Evolutionary conservation across 2,113 vertebrate species (phyloP).

Genomic region (Muscicapa adusta): DNA sequence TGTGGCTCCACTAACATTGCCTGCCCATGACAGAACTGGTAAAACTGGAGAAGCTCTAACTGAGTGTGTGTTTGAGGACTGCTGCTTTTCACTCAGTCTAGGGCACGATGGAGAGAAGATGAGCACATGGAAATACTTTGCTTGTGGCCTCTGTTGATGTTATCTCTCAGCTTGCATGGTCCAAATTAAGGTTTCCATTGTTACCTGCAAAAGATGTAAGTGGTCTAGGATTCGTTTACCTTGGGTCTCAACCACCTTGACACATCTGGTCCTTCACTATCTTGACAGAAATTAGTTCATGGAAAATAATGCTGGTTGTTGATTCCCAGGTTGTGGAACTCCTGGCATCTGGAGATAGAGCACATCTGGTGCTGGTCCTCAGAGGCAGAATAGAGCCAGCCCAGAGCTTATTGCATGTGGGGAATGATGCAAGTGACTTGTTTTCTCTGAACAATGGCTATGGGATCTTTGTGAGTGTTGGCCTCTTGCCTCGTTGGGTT

Average conservation of each 20-base stretch:
- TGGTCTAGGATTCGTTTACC: neutral
- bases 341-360: neutral
- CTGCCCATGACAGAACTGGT: neutral
- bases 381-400: neutral
- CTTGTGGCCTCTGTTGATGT: neutral
- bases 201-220: neutral
- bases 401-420: neutral
- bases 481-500: neutral
- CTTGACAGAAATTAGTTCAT: neutral
- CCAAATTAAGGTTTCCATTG: neutral
- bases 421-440: conserved; percentile 36
- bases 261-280: neutral
- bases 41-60: neutral
- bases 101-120: neutral
- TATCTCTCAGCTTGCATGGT: neutral
- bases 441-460: conserved; percentile 37
- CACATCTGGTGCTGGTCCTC: conserved; percentile 4
- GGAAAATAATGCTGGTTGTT: neutral
- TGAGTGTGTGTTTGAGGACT: neutral
- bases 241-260: neutral
- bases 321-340: neutral
- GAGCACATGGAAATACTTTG: neutral
- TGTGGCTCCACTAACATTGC: neutral
- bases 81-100: neutral
- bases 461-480: conserved; percentile 42